Base-by-base conservation (phyloP, 2,113 vertebrate species). In the Rostratula benghalensis region DNA sequence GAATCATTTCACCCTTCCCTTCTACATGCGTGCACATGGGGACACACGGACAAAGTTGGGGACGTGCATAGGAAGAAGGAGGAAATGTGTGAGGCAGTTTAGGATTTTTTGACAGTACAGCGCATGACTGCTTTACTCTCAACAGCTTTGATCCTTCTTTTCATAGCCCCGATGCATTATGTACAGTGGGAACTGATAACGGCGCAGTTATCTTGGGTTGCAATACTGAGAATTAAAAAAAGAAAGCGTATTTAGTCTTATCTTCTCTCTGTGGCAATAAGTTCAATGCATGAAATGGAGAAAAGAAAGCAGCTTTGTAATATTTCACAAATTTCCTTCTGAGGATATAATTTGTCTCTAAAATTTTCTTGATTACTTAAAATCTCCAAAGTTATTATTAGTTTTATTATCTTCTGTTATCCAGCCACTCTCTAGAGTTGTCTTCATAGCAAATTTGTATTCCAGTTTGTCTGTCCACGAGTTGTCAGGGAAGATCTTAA, bases 391-490 rank as follows among this genome's bases (percentile, higher is more conserved):
- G 50, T 74, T 93, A 92, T 50, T 90, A 81, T 28, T 81, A 74
- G 37, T 81, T 92, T 86, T 71, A 65, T 87, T 93, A 69, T 93
- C 90, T 73, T 80, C 25, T 63, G 3, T 89, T 86, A 59, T 60
- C 46, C 71, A 90, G 46, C 6, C 43, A 13, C 25, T 83, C 57
- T 70, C 19, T 54, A 21, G 59, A 87, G 59, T 83, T 30, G 41
- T 79, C 87, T 93, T 77, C 63, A 6, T 24, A 83, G 71, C 6
- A 59, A 76, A 81, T 83, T 88, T 75, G 11, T 83, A 64, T 91
- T 76, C 45, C 12, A 57, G 30, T 76, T 91, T 91, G 43, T 82
- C 68, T 82, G 50, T 85, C 79, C 2, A 2, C 19, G 80, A 35
- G 31, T 76, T 77, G 30, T 76, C 28, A 33, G 50, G 54, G n/a